These are phyloP conservation scores for Diabrotica undecimpunctata DNA, from an alignment of 1,140 invertebrate genomes.

Conservation along the genomic window DNA sequence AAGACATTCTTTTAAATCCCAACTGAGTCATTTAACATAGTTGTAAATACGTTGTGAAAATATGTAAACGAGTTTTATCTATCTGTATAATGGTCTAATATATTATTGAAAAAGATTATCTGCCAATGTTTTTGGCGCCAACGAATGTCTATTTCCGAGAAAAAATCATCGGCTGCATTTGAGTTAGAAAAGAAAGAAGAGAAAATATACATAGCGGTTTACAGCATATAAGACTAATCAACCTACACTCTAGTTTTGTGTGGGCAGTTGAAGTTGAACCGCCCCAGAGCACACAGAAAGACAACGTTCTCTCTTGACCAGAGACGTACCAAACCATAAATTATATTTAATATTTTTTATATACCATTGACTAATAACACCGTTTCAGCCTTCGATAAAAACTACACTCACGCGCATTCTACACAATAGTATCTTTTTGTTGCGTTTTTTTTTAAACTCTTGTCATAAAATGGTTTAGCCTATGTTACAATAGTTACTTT, in stretches of 20 bases:
- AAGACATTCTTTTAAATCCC: too few species aligned
- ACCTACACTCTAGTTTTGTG: constrained; percentile 31
- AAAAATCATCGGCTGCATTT: constrained; percentile 10
- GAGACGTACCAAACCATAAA: not conserved
- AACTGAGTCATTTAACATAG: too few species aligned
- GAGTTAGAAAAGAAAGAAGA: constrained; percentile 8
- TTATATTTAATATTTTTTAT: not conserved
- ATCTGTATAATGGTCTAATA: constrained; percentile 8
- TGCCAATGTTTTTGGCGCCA: constrained; percentile 18
- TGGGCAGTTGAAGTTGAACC: constrained; percentile 27
- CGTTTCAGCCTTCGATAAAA: too few species aligned
- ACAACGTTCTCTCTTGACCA: not conserved
- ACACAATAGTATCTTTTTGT: too few species aligned
- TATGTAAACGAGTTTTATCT: too few species aligned
- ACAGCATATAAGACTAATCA: constrained; percentile 31
- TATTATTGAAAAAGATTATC: constrained; percentile 16
- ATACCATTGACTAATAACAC: too few species aligned
- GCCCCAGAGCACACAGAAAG: constrained; percentile 25
- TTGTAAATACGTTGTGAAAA: too few species aligned
- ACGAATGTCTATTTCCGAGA: constrained; percentile 14
- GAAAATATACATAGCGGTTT: constrained; percentile 28
- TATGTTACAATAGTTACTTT: too few species aligned
- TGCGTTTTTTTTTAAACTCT: too few species aligned
- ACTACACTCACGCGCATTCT: too few species aligned
- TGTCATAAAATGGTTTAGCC: too few species aligned